These are phyloP conservation scores for Melipona bicolor DNA, from an alignment of 2,888 invertebrate species.

Conservation along the genomic window DNA sequence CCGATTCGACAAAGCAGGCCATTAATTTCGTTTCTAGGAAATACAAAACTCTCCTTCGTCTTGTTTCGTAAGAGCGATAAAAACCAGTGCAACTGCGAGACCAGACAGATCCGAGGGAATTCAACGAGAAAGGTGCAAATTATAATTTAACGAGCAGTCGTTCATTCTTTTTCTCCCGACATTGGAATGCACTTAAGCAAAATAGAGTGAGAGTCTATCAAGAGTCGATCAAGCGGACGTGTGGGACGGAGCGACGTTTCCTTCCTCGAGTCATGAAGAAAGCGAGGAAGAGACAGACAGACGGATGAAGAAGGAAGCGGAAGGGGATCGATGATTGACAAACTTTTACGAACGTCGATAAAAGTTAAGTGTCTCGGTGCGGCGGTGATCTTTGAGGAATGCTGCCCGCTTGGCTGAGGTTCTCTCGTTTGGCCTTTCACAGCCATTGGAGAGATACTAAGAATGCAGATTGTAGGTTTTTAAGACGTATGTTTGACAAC, in stretches of 20 bases:
- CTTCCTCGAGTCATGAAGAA: not conserved
- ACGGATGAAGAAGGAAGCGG: too few relatives aligned
- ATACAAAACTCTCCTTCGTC: not conserved
- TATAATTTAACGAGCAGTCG: not conserved
- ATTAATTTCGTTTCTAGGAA: constrained; percentile 28
- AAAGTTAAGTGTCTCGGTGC: too few relatives aligned
- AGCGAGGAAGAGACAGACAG: not conserved
- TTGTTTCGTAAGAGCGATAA: not conserved
- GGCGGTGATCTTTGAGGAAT: too few relatives aligned
- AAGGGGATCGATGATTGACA: too few relatives aligned
- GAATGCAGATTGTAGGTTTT: too few relatives aligned
- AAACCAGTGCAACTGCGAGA: not conserved
- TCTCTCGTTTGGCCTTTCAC: too few relatives aligned
- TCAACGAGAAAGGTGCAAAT: constrained; percentile 12
- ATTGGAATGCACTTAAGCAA: constrained; percentile 21
- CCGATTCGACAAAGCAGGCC: constrained; percentile 23
- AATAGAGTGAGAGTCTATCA: not conserved
- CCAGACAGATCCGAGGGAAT: not conserved
- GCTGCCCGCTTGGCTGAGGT: too few relatives aligned
- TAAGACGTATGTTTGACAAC: too few relatives aligned
- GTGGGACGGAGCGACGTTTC: too few relatives aligned
- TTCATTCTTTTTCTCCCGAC: constrained; percentile 3
- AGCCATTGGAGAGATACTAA: too few relatives aligned
- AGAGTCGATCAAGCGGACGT: not conserved
- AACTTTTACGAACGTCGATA: too few relatives aligned